Conservation (phyloP, 2,888 invertebrate species). For the Crepidodera aurea region DNA sequence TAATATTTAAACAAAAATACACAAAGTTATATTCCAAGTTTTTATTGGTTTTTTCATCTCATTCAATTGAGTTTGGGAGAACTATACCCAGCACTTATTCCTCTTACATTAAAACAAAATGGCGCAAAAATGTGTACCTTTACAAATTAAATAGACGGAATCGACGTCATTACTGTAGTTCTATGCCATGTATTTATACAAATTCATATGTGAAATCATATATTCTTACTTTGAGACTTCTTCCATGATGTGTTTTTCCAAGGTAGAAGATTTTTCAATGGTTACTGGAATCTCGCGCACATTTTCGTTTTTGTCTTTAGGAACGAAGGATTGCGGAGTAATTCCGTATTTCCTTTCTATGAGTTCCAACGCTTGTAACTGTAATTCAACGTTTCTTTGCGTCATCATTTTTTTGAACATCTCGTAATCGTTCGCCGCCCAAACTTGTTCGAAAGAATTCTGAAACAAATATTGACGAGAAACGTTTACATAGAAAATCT, state of each 20-base stretch:
- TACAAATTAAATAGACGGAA: no score
- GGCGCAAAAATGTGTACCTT: no score
- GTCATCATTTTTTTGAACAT: conserved; percentile 94
- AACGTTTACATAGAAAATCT: no score
- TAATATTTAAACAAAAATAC: no score
- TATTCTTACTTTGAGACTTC: conserved; percentile 61
- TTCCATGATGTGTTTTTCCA: conserved; percentile 59
- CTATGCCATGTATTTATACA: no score
- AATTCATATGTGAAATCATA: no score
- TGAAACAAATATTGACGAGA: conserved; percentile 43
- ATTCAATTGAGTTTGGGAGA: no score
- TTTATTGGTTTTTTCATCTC: no score
- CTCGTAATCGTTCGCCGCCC: conserved; percentile 92
- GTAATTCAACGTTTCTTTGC: conserved; percentile 89
- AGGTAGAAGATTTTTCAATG: conserved; percentile 56
- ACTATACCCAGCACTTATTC: no score
- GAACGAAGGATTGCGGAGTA: conserved; percentile 70
- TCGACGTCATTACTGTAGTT: no score
- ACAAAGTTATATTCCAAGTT: no score
- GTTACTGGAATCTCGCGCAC: conserved; percentile 51
- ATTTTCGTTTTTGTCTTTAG: conserved; percentile 57
- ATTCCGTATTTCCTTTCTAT: conserved; percentile 80
- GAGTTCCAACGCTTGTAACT: conserved; percentile 85
- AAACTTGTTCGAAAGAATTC: conserved; percentile 78
- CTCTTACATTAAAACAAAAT: no score